These are phyloP conservation scores for Seladonia tumulorum DNA, from an alignment of 2,888 invertebrate species.

Conservation along the genomic window DNA sequence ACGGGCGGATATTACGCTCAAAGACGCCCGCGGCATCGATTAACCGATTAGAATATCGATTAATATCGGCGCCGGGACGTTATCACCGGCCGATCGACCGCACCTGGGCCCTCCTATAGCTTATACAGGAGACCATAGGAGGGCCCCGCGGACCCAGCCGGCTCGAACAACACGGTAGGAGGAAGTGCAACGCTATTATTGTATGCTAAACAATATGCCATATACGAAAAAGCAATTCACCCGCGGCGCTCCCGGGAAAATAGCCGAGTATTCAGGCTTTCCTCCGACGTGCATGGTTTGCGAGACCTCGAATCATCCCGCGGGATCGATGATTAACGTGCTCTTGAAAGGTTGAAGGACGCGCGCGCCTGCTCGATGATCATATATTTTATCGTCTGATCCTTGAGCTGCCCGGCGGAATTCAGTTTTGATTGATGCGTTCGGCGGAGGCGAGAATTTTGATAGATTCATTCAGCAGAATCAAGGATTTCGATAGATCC, in stretches of 20 bases:
- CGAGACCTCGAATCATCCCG: background rate
- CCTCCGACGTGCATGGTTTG: background rate
- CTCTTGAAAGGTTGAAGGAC: background rate
- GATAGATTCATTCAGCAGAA: background rate
- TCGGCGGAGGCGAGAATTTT: background rate
- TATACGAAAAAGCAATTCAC: slow-evolving; percentile 53
- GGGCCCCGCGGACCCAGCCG: slow-evolving; percentile 25
- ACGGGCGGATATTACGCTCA: slow-evolving; percentile 76
- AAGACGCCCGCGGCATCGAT: slow-evolving; percentile 77
- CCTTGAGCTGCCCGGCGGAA: background rate
- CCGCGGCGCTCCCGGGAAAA: background rate
- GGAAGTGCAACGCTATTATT: slow-evolving; percentile 54
- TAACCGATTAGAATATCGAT: slow-evolving; percentile 81
- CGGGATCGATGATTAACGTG: slow-evolving; percentile 15
- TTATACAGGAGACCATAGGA: slow-evolving; percentile 3
- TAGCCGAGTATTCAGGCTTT: background rate
- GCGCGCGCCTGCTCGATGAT: background rate
- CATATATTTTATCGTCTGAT: background rate
- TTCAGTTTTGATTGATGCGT: background rate
- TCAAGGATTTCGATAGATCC: background rate
- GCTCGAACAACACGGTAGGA: slow-evolving; percentile 43
- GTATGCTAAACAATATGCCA: slow-evolving; percentile 61
- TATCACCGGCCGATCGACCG: slow-evolving; percentile 61
- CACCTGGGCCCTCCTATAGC: slow-evolving; percentile 53
- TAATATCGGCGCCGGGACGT: slow-evolving; percentile 74